Percentiles rank a stretch among this genome's conserved stretches.
These are phyloP conservation scores for Asarcornis scutulata DNA, from an alignment of 2,113 vertebrate genomes.

Conservation along the genomic window DNA sequence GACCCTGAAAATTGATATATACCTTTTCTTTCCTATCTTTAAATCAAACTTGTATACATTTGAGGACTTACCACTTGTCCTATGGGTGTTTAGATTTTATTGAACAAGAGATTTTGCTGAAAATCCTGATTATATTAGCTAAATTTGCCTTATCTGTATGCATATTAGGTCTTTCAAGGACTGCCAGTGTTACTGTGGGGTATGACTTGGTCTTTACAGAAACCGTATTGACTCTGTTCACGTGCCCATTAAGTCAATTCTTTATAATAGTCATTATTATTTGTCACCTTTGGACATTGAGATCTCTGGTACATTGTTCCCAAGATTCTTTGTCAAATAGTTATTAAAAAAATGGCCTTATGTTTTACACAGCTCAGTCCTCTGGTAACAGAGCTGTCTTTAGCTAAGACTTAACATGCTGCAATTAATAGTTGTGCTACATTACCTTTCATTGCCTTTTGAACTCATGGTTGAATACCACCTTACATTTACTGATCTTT, in stretches of 20 bases:
- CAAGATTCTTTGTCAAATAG: neutral
- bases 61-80: neutral
- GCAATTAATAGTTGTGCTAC: neutral
- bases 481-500: neutral
- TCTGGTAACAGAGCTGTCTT: neutral
- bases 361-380: neutral
- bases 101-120: neutral
- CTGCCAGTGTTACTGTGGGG: neutral
- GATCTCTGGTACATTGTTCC: neutral
- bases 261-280: neutral
- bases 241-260: neutral
- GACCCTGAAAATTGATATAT: neutral
- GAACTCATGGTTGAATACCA: neutral
- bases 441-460: neutral
- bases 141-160: neutral
- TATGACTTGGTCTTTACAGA: neutral
- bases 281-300: neutral
- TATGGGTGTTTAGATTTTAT: neutral
- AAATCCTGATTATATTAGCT: neutral
- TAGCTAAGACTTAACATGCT: neutral
- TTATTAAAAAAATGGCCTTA: neutral
- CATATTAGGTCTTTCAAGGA: neutral
- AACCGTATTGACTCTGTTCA: neutral
- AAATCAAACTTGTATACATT: neutral
- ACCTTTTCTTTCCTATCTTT: neutral